Evolutionary conservation across 1,140 invertebrate genomes (phyloP), one percentile per base, ranked within the genome.

Genomic region (Meteorus sp.): DNA sequence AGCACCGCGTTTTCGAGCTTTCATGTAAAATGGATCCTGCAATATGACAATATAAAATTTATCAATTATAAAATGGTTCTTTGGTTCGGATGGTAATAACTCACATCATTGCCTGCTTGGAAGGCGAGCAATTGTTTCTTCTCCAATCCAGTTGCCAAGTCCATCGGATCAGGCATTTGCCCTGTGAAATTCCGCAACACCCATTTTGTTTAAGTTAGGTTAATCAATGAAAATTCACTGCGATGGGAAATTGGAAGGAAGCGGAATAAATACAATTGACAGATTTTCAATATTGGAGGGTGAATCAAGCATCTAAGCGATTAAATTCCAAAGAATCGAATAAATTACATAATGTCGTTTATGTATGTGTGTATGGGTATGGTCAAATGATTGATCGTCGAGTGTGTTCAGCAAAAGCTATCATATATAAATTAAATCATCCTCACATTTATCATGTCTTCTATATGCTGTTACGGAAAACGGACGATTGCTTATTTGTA

Each of bases 71-170:
- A 41, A 53, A 47, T 51, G 7, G 2, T 13, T 41, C 31, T 22
- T 9, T 15, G n/a, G 11, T 35, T 1, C 13, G 22, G 37, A n/a
- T 9, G 17, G 29, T 44, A 35, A 47, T 29, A 43, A 81, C 82
- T 84, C 75, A 89, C 88, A 66, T 93, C 90, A 76, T 96, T 91
- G 64, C 96, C 96, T 66, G 89, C 87, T 60, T 89, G 80, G 70
- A 88, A 82, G 7, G 93, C 91, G 56, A 97, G 75, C 62, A 97
- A 76, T 80, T 97, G 93, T 68, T 88, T 87, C 77, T 94, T 93
- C 75, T 98, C 95, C 27, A 94, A 69, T 67, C 96, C 96, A 57
- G 94, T 97, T 1, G 95, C 91, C 77, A 95, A 93, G 68, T 97
- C 95, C 65, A 97, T 63, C 9, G 91, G 89, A 77, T 97, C 93